Percentiles rank a stretch among this genome's conserved stretches.
Evolutionary conservation across 2,113 vertebrate genomes (phyloP).

Genomic region (Laticauda laticaudata): DNA sequence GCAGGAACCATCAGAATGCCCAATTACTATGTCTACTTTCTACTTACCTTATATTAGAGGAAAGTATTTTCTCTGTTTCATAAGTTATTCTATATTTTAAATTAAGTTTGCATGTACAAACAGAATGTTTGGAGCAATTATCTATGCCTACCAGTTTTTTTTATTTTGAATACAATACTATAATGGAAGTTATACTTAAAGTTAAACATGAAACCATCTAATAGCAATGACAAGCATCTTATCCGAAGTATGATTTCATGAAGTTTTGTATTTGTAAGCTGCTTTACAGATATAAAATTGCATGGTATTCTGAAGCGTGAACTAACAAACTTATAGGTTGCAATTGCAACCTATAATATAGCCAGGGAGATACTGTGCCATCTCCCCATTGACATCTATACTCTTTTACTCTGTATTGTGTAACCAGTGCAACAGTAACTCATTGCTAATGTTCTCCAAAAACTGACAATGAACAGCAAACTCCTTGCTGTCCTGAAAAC

Average conservation of each 20-base stretch:
- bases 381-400: neutral
- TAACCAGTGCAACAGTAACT: neutral
- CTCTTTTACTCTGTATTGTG: neutral
- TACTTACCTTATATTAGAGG: no score
- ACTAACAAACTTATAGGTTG: neutral
- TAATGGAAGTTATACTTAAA: neutral
- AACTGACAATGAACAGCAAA: neutral
- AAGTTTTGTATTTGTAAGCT: neutral
- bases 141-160: neutral
- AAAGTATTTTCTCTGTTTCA: neutral
- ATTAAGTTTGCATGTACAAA: neutral
- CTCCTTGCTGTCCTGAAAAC: neutral
- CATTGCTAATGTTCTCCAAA: neutral
- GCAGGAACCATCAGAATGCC: neutral
- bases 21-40: neutral
- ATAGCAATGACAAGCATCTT: fast-evolving
- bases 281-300: neutral
- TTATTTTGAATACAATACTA: neutral
- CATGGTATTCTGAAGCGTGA: neutral
- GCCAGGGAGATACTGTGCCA: neutral
- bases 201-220: neutral
- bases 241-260: neutral
- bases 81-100: neutral
- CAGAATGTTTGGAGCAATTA: neutral
- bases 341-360: neutral